Percentiles rank a stretch among this genome's conserved stretches.
Evolutionary conservation across 2,113 vertebrate species (phyloP).

Genomic region (Oncorhynchus nerka): DNA sequence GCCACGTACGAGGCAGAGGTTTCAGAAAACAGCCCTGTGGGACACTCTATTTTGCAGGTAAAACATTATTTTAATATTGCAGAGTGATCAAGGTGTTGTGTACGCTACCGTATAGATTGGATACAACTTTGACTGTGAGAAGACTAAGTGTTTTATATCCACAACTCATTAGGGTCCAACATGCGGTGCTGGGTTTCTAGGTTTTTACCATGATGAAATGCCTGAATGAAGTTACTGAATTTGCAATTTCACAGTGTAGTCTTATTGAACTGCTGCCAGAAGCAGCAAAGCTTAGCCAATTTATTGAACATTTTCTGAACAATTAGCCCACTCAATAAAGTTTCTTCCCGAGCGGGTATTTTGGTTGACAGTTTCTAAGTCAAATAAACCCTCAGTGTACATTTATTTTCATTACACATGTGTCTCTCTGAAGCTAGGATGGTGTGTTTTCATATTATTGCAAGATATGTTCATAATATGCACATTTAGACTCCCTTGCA

Average conservation of each 20-base stretch:
- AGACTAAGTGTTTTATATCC: not conserved
- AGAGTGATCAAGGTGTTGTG: not conserved
- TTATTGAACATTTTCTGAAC: not conserved
- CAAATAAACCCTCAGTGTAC: not conserved
- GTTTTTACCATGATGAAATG: conserved; percentile 1
- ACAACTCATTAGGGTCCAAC: not conserved
- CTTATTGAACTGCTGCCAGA: not conserved
- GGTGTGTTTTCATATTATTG: not conserved
- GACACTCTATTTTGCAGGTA: conserved; percentile 96
- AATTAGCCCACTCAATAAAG: not conserved
- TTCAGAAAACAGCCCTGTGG: conserved; percentile 92
- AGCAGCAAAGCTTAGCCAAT: not conserved
- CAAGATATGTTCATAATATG: not conserved
- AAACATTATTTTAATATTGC: conserved; percentile 33
- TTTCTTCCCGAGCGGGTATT: not conserved
- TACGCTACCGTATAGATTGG: not conserved
- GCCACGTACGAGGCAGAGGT: conserved; percentile 88
- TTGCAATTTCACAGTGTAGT: not conserved
- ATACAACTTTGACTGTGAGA: not conserved
- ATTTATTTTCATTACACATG: too few relatives aligned
- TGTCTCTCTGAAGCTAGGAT: not conserved
- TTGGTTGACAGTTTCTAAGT: not conserved
- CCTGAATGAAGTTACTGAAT: not conserved
- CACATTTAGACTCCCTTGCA: not conserved
- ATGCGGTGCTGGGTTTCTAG: not conserved